Percentiles rank a stretch among this genome's conserved stretches.
Conservation (phyloP, 1,140 invertebrate genomes). For the Sipha flava region DNA sequence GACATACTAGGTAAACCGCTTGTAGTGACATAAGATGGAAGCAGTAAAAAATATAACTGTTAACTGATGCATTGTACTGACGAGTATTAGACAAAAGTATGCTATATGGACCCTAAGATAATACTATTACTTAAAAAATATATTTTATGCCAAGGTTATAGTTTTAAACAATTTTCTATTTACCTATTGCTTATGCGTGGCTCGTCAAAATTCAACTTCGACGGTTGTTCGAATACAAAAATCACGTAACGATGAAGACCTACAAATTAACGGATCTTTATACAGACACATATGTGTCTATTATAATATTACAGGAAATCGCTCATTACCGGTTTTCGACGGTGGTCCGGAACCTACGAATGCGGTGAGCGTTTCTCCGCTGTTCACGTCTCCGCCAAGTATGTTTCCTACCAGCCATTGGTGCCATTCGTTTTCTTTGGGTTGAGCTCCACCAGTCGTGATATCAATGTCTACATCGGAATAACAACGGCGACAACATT, state of each 20-base stretch:
- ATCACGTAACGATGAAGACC: slow-evolving; percentile 85
- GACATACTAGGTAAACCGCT: too few relatives aligned
- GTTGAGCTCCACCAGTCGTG: slow-evolving; percentile 66
- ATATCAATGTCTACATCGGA: slow-evolving; percentile 72
- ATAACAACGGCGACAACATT: too few relatives aligned
- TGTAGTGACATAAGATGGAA: too few relatives aligned
- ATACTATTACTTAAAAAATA: too few relatives aligned
- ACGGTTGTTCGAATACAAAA: slow-evolving; percentile 72
- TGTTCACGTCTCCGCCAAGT: slow-evolving; percentile 60
- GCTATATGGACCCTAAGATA: too few relatives aligned
- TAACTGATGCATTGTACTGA: too few relatives aligned
- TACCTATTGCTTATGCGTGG: slow-evolving; percentile 51
- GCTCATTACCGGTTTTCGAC: slow-evolving; percentile 59
- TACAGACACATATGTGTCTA: not conserved
- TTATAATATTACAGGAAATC: not conserved
- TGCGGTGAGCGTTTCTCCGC: slow-evolving; percentile 64
- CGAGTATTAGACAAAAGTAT: too few relatives aligned
- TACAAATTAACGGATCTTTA: slow-evolving; percentile 29
- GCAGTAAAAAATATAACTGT: too few relatives aligned
- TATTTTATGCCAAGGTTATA: too few relatives aligned
- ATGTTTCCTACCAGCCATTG: slow-evolving; percentile 91
- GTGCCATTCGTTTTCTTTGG: slow-evolving; percentile 76
- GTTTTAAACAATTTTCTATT: too few relatives aligned
- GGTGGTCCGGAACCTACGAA: slow-evolving; percentile 84
- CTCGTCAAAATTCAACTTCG: slow-evolving; percentile 61